Base-by-base conservation (phyloP, 2,797 vertebrate genomes). In the Typhlichthys subterraneus region DNA sequence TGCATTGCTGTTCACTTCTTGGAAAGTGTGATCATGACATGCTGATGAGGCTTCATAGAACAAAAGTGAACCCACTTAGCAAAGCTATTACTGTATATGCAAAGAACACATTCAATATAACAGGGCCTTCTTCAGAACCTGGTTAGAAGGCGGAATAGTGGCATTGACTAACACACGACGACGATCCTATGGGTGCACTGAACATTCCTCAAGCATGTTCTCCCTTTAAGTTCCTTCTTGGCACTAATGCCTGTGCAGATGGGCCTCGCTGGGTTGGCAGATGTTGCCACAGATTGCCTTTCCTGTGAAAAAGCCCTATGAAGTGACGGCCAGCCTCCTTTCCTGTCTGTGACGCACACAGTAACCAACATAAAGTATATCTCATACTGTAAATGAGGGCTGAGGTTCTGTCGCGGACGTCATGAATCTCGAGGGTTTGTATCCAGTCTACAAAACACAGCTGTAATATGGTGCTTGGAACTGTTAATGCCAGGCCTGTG, bases 141-240 rank as follows among this genome's bases (percentile, higher is more conserved):
- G 0, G 33, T 38, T 6, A 6, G 33, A 38, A 9, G 33, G 8
- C 64, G 31, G 59, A 57, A 49, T 19, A 48, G 53, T 38, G 4
- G 49, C 59, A 53, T 59, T 29, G 12, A 6, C 13, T 65, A 61
- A 53, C 61, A 62, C 52, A 23, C n/a, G 11, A 23, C 17, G 4
- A 0, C 8, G 56, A 48, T 70, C 58, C 56, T 70, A 29, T 29
- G 4, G 69, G 62, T 65, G 38, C 68, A 56, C 63, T 47, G 45
- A 29, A 45, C 75, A 76, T 75, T 81, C 68, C 72, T 29, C 66
- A 13, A 54, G 53, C 58, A 56, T 53, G 57, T 46, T 61, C 12
- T 63, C 63, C 65, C 58, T 74, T 19, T 56, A 14, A 69, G 75
- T 72, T 49, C 57, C 77, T 85, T 84, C 79, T 76, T 85, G 87